phyloP scores from a whole-genome alignment of 2,888 invertebrate genomes.

The Apantesis nais region DNA sequence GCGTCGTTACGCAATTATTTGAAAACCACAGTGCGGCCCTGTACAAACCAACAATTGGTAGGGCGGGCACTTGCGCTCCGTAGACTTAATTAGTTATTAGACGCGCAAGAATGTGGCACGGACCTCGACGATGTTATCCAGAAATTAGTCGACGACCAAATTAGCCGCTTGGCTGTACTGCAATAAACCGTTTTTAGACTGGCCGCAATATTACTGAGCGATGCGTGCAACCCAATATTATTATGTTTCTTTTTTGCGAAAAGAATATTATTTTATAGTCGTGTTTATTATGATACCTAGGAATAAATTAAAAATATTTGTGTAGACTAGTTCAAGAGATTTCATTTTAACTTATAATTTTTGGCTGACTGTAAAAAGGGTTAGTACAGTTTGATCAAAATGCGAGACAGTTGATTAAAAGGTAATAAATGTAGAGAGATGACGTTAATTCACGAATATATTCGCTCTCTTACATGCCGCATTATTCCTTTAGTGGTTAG shows the following conservation, averaged over 20 bases:
- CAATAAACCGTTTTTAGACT: conserved; percentile 48
- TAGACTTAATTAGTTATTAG: conserved; percentile 77
- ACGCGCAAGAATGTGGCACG: conserved; percentile 71
- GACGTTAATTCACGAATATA: too few species aligned
- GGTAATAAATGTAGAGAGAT: too few species aligned
- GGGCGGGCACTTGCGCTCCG: conserved; percentile 54
- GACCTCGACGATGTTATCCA: conserved; percentile 52
- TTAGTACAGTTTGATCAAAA: too few species aligned
- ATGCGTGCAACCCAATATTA: conserved; percentile 15
- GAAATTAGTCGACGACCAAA: conserved; percentile 63
- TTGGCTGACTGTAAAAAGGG: too few species aligned
- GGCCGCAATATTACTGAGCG: conserved; percentile 17
- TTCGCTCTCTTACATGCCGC: too few species aligned
- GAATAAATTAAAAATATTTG: neutral
- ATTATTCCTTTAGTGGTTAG: too few species aligned
- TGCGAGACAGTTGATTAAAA: too few species aligned
- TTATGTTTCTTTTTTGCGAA: conserved; percentile 1
- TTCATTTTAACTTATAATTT: too few species aligned
- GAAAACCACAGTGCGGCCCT: conserved; percentile 34
- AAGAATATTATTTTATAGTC: neutral
- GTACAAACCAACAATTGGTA: conserved; percentile 27
- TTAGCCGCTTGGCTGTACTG: conserved; percentile 49
- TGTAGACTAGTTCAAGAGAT: neutral
- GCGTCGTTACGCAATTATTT: neutral
- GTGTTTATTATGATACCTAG: neutral